These are phyloP conservation scores for Agapornis roseicollis DNA, from an alignment of 2,113 vertebrate genomes.

Conservation along the genomic window DNA sequence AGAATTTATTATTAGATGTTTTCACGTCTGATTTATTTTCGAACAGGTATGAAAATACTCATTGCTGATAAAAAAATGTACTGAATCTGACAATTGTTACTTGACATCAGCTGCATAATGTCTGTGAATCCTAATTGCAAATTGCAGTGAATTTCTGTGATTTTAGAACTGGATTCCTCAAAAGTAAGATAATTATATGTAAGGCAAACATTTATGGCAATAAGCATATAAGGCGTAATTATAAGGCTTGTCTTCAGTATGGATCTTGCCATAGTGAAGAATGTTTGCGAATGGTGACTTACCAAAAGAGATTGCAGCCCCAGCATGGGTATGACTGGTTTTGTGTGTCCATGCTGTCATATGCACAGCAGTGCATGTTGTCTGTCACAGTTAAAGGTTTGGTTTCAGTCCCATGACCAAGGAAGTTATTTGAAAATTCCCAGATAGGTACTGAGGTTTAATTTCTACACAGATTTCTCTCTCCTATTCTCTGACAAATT, in stretches of 20 bases:
- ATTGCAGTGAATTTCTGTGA: background rate
- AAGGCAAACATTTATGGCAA: background rate
- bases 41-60: background rate
- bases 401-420: background rate
- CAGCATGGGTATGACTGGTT: accelerated
- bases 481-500: background rate
- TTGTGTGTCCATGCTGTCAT: background rate
- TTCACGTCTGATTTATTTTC: background rate
- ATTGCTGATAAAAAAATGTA: background rate
- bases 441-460: background rate
- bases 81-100: background rate
- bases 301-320: background rate
- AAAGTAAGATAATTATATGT: background rate
- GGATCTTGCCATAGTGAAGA: background rate
- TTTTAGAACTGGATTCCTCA: background rate
- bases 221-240: background rate
- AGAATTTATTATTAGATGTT: background rate
- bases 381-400: background rate
- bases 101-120: background rate
- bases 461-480: background rate
- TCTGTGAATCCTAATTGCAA: background rate
- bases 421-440: background rate
- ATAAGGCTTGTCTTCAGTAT: background rate
- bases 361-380: accelerated
- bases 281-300: background rate